These are phyloP conservation scores for Manacus vitellinus DNA, from an alignment of 2,113 vertebrate species.

Conservation along the genomic window DNA sequence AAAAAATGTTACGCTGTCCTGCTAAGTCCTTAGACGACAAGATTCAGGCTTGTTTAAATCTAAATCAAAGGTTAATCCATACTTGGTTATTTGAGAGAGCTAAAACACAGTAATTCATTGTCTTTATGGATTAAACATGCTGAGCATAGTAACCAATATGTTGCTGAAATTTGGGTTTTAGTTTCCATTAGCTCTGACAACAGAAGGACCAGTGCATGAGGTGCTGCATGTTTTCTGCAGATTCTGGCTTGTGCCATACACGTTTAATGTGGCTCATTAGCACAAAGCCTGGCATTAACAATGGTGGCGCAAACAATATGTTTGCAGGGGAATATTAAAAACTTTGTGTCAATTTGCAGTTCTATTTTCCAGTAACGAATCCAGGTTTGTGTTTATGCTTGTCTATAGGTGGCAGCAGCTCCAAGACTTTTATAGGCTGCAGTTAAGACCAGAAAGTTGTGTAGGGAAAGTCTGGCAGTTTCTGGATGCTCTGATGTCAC, in stretches of 20 bases:
- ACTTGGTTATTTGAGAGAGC: conserved; percentile 64
- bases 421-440: background rate
- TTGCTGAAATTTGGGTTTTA: conserved; percentile 43
- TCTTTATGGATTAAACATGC: conserved; percentile 54
- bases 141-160: conserved; percentile 31
- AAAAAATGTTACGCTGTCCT: conserved; percentile 35
- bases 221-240: background rate
- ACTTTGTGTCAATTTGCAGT: background rate
- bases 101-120: conserved; percentile 64
- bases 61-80: conserved; percentile 73
- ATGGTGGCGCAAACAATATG: background rate
- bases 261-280: background rate
- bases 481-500: background rate
- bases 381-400: background rate
- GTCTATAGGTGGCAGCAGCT: conserved; percentile 60
- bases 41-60: conserved; percentile 51
- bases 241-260: background rate
- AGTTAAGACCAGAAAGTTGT: background rate
- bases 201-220: background rate
- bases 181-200: conserved; percentile 40
- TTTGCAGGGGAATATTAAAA: background rate
- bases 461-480: background rate
- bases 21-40: conserved; percentile 49
- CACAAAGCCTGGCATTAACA: background rate
- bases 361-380: background rate